Base-by-base conservation (phyloP, 2,113 vertebrate species). In the Antechinus flavipes region DNA sequence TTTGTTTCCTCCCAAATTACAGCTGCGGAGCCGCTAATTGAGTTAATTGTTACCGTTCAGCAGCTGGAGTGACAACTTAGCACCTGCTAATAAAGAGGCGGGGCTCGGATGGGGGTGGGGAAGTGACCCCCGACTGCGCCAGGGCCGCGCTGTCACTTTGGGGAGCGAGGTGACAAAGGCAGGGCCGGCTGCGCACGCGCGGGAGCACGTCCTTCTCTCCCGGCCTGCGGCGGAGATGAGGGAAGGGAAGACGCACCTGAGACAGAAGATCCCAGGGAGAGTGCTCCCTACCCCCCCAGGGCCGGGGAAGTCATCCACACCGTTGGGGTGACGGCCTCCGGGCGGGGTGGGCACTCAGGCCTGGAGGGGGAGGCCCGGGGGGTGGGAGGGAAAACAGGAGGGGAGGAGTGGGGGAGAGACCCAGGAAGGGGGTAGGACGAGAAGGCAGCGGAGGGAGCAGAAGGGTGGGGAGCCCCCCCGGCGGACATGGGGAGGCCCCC, bases 1-100 rank as follows among this genome's bases (percentile, higher is more conserved):
- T 98, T 98, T 98, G 93, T 97, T 98, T 98, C 98, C 98, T 98
- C 98, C 97, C 95, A 98, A 98, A 98, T 98, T 97, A 98, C 98
- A 98, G 98, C 98, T 98, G 98, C 98, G 98, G 96, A 50, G 95
- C 98, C 96, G 97, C 98, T 98, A 97, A 98, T 98, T 96, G 97
- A 96, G 98, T 96, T 98, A 98, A 98, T 98, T 98, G 98, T 98
- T 96, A 94, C 95, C 94, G 95, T 98, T 97, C 97, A 96, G 98
- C 98, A 98, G 98, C 98, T 98, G 98, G 98, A 98, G 97, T 68
- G 23, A 98, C 98, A 98, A 97, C 98, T 98, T 97, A 97, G 98
- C 98, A 97, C 98, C 98, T 98, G 98, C 98, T 98, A 94, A 98
- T 96, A 96, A 97, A 96, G 98, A 96, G 93, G 22, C n/a, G 8